These are phyloP conservation scores for Ceyx melanurus DNA, from an alignment of 2,113 vertebrate species.

Conservation along the genomic window DNA sequence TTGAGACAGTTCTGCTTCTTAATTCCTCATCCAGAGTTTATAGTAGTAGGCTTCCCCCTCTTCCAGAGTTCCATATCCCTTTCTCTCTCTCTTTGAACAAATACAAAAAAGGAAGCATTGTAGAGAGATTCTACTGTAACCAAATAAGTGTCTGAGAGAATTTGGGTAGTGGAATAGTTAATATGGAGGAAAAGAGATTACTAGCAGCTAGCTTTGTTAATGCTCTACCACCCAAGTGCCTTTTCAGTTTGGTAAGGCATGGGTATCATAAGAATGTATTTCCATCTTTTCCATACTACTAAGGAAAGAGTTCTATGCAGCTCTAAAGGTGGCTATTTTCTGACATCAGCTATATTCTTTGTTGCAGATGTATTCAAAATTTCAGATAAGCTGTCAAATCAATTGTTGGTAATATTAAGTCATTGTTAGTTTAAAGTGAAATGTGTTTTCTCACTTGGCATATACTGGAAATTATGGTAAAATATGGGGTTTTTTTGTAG, in stretches of 20 bases:
- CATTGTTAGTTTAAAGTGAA: background rate
- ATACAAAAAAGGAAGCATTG: background rate
- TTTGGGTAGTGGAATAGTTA: background rate
- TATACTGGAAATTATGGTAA: background rate
- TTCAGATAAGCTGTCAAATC: background rate
- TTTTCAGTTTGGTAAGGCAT: background rate
- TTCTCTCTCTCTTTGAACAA: background rate
- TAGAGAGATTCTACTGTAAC: background rate
- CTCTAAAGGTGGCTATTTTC: background rate
- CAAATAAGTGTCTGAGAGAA: background rate
- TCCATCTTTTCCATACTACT: background rate
- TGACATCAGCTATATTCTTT: accelerated
- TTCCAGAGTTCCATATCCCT: background rate
- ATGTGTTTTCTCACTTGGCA: background rate
- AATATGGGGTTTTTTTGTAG: background rate
- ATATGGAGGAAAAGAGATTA: background rate
- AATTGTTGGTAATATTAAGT: background rate
- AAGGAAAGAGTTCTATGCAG: background rate
- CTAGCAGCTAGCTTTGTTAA: background rate
- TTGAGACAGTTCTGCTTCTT: background rate
- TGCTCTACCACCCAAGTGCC: accelerated
- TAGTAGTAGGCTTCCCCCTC: background rate
- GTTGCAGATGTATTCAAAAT: background rate
- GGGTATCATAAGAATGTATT: background rate
- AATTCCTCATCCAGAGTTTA: background rate